phyloP scores from a whole-genome alignment of 2,888 invertebrate species.

The Ectemnius cavifrons region DNA sequence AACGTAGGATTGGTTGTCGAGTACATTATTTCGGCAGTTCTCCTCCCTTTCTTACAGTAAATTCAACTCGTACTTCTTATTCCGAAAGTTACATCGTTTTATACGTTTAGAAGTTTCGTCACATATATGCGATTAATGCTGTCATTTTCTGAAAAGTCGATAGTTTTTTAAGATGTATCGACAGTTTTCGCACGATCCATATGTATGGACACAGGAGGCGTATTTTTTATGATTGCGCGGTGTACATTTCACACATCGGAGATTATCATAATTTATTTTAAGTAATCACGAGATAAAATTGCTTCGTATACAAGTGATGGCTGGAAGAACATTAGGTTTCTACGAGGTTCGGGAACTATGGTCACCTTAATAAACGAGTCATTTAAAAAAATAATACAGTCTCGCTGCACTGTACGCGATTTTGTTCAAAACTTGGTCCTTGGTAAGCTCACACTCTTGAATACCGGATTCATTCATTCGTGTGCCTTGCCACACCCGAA shows the following conservation, averaged over 20 bases:
- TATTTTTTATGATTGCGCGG: neutral
- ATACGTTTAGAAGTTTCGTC: no score
- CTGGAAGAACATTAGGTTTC: constrained; percentile 25
- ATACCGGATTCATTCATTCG: constrained; percentile 35
- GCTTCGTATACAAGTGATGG: constrained; percentile 35
- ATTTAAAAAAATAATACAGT: constrained; percentile 50
- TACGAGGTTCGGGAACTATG: constrained; percentile 37
- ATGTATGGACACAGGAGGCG: neutral
- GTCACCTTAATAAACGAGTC: constrained; percentile 23
- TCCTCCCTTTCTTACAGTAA: no score
- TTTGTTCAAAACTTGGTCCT: constrained; percentile 36
- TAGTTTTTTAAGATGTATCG: no score
- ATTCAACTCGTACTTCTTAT: no score
- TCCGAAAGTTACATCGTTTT: no score
- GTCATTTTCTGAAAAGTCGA: no score
- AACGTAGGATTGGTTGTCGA: constrained; percentile 18
- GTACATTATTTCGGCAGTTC: no score
- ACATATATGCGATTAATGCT: no score
- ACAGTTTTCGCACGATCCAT: no score
- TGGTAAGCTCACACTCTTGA: constrained; percentile 40
- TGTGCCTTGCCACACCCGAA: constrained; percentile 22
- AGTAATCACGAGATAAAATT: constrained; percentile 35
- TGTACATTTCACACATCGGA: neutral
- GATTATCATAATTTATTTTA: constrained; percentile 42
- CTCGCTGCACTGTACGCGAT: constrained; percentile 35